Evolutionary conservation across 2,888 invertebrate species (phyloP), one percentile per base, ranked within the genome.

Genomic region (Coelopa pilipes): DNA sequence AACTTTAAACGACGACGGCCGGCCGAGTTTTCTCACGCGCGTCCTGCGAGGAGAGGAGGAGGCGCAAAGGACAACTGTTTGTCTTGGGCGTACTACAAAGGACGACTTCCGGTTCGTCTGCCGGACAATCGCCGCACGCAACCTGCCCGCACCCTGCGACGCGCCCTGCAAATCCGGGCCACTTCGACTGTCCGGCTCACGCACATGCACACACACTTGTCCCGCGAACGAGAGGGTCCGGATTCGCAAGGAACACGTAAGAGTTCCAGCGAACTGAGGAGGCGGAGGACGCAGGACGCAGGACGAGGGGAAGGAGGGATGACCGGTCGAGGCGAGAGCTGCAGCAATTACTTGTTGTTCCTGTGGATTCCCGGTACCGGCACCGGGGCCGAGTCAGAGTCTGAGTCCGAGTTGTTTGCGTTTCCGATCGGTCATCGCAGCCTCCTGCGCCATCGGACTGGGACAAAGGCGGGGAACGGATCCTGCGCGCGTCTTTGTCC

Each of bases 11-110:
- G 24, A 59, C 57, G 13, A 1, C 4, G 17, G 24, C 17, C 12
- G n/a, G n/a, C 12, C 9, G 55, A 59, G 19, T 24, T 59, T 59
- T 59, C 57, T 59, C 57, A 59, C 57, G 24, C 57, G 24, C 24
- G 19, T 12, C 24, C 7, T 21, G 57, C 21, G 21, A 57, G 57
- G 4, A 57, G n/a, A 19, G 11, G 21, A 57, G 57, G 4, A 57
- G n/a, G 21, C 1, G 34, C n/a, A 57, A 57, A 57, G 19, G 19
- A 57, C 4, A 11, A 59, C 21, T 21, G 11, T 10, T 11, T 57
- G 17, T 9, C 55, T 15, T n/a, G 57, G 19, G 17, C 57, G 11
- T 17, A 4, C 21, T 19, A 59, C 57, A 59, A 21, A 59, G 21
- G 21, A 3, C 21, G 24, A 59, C 57, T 59, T 59, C 57, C 57